Base-by-base conservation (phyloP, 2,888 invertebrate genomes). In the Mellilla xanthometata region DNA sequence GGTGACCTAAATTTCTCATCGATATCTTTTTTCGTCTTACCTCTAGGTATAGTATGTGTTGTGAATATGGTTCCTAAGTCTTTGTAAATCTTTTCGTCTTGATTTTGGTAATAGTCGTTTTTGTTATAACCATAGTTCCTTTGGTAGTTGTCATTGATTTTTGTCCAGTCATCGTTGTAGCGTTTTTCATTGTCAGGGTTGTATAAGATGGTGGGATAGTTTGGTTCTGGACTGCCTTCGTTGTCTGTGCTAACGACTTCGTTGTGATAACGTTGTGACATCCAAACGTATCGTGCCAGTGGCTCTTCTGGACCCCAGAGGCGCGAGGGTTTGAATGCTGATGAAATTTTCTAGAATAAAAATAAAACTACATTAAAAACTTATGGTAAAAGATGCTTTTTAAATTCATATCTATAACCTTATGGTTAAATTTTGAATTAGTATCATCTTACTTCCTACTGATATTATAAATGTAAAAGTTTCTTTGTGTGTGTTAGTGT, bases 241-340 rank as follows among this genome's bases (percentile, higher is more conserved):
- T 70, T 74, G 51, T 76, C 76, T 5, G 75, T 71, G 62, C 74
- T 81, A 1, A 71, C 54, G 4, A 68, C 68, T 57, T 83, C 85
- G 58, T 76, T 77, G 30, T 72, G 56, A 41, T 75, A 81, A 53
- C 84, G 68, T 63, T 84, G 83, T 9, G 87, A 84, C 88, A 89
- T 89, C 89, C 89, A 88, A 4, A 86, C 70, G 60, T 88, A 89
- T 58, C 89, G 65, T 0, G 83, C 76, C 70, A 86, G 74, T 1
- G 88, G 89, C 54, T 89, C 89, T 57, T 88, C 87, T 12, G 89
- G 89, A 7, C 89, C 89, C 89, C 89, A 89, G 8, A 85, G 68
- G 10, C 85, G 72, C 0, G 88, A 87, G 3, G 87, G 76, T n/a
- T 73, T 75, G 58, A 89, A 89, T 0, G 88, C 77, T 30, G 88